Evolutionary conservation across 2,888 invertebrate species (phyloP).

Genomic region (Pteria penguin): DNA sequence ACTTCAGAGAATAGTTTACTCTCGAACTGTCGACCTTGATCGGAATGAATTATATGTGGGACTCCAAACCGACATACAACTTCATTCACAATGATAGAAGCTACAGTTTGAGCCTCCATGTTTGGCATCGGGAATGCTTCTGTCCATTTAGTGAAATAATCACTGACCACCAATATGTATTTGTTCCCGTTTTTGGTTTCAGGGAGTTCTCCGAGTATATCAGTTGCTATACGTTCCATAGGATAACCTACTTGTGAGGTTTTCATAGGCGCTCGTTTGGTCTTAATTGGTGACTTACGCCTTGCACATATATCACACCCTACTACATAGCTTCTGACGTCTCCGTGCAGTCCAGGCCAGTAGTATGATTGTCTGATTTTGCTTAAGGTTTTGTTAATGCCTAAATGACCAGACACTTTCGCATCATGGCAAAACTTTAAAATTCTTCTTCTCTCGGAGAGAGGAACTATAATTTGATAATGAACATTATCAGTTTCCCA

Average conservation of each 20-base stretch:
- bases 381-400: conserved; percentile 6
- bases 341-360: conserved; percentile 10
- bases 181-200: conserved; percentile 15
- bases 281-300: conserved; percentile 10
- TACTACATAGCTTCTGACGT: conserved; percentile 8
- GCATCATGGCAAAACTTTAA: conserved; percentile 9
- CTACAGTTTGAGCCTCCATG: conserved; percentile 7
- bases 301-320: conserved; percentile 19
- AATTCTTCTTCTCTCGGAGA: background rate
- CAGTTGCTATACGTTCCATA: conserved; percentile 19
- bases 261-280: conserved; percentile 24
- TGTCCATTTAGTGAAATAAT: conserved; percentile 29
- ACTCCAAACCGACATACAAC: conserved; percentile 4
- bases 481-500: conserved; percentile 4
- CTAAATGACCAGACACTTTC: conserved; percentile 25
- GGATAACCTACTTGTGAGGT: conserved; percentile 1
- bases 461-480: background rate
- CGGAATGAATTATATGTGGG: background rate
- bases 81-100: conserved; percentile 12
- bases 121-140: conserved; percentile 21
- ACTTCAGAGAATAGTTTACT: conserved; percentile 8
- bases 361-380: conserved; percentile 18
- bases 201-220: conserved; percentile 18
- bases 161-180: conserved; percentile 19
- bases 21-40: conserved; percentile 9